Evolutionary conservation across 1,140 invertebrate species (phyloP).

Genomic region (Apis dorsata): DNA sequence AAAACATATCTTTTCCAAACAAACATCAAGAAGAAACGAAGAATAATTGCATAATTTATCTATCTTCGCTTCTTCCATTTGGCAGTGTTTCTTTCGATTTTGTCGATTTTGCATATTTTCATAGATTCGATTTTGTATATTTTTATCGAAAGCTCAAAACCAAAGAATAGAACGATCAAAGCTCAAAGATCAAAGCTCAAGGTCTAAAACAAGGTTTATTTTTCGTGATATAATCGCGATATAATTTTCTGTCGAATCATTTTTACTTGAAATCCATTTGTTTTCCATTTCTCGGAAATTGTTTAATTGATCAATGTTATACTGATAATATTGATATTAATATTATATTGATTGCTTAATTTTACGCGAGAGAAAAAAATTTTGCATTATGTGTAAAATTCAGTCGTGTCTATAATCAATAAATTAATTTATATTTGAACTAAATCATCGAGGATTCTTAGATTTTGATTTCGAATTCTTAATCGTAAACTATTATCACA

Average conservation of each 20-base stretch:
- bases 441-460: slow-evolving; percentile 9
- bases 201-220: background rate
- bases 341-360: background rate
- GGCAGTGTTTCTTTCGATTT: background rate
- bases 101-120: background rate
- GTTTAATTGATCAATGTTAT: too few species aligned
- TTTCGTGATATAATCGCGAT: background rate
- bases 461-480: slow-evolving; percentile 35
- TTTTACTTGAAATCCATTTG: background rate
- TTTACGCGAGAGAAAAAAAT: background rate
- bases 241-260: background rate
- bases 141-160: background rate
- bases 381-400: background rate
- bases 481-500: background rate
- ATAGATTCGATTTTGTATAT: background rate
- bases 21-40: too few species aligned
- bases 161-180: background rate
- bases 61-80: slow-evolving; percentile 4
- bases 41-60: background rate
- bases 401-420: slow-evolving; percentile 64
- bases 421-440: slow-evolving; percentile 57
- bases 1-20: background rate
- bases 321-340: too few species aligned
- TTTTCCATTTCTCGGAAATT: too few species aligned
- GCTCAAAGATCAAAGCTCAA: slow-evolving; percentile 19